Evolutionary conservation across 2,113 vertebrate species (phyloP).

Genomic region (Xiphias gladius): DNA sequence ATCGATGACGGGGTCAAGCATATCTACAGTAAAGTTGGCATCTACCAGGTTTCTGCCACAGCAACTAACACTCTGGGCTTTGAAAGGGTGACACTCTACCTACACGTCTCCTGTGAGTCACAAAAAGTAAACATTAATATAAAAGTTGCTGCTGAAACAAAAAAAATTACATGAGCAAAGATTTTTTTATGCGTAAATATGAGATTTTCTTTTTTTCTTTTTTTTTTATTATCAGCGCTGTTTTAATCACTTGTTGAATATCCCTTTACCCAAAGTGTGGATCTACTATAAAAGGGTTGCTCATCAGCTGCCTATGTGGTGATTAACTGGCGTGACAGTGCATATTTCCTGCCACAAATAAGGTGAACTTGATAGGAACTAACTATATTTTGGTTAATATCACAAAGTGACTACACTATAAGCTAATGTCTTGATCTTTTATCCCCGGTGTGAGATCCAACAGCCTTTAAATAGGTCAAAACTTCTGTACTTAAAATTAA

Average conservation of each 20-base stretch:
- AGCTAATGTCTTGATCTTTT: not conserved
- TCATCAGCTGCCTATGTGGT: not conserved
- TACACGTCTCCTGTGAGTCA: slow-evolving; percentile 92
- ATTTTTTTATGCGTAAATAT: not conserved
- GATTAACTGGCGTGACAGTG: not conserved
- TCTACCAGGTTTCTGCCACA: slow-evolving; percentile 90
- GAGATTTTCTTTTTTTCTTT: not conserved
- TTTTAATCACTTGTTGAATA: not conserved
- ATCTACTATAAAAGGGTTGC: not conserved
- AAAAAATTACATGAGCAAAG: not conserved
- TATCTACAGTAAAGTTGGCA: slow-evolving; percentile 90
- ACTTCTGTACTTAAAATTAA: slow-evolving; percentile 23
- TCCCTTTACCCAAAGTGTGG: not conserved
- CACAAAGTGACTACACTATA: not conserved
- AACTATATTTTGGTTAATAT: not conserved
- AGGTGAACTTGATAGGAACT: not conserved
- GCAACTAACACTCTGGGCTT: slow-evolving; percentile 92
- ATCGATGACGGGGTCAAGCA: slow-evolving; percentile 94
- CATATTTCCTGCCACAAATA: not conserved
- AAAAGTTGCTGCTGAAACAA: not conserved
- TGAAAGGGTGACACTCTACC: slow-evolving; percentile 90
- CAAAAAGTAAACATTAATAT: not conserved
- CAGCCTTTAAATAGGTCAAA: slow-evolving; percentile 22
- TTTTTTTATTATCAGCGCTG: not conserved
- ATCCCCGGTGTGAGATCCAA: not conserved